Percentiles rank a stretch among this genome's conserved stretches.
Evolutionary conservation across 2,113 vertebrate species (phyloP).

Genomic region (Malurus melanocephalus): DNA sequence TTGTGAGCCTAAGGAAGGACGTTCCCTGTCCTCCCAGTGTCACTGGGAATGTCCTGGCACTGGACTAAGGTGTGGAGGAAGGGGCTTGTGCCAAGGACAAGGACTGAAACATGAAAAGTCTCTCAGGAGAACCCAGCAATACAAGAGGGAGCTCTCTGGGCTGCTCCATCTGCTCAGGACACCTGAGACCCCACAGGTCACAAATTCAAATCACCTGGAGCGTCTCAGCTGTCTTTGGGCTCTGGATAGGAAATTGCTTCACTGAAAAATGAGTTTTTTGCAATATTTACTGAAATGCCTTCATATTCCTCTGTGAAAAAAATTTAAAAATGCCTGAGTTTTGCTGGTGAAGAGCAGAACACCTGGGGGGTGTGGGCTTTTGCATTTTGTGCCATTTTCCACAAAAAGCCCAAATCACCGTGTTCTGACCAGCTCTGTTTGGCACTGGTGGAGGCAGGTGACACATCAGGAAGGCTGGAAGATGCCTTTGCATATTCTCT

Average conservation of each 20-base stretch:
- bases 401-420: rapidly evolving
- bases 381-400: background rate
- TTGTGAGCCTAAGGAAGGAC: background rate
- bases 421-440: background rate
- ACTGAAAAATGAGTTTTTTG: background rate
- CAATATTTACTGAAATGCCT: background rate
- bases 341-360: background rate
- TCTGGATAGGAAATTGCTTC: background rate
- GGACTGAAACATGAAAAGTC: background rate
- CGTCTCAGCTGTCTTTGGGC: background rate
- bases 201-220: background rate
- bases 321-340: background rate
- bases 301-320: background rate
- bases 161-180: background rate
- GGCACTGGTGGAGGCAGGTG: background rate
- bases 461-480: background rate
- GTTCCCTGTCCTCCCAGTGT: background rate
- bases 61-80: background rate
- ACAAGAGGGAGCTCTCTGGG: background rate
- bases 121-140: background rate
- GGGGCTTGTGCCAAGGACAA: background rate
- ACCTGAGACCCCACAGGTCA: background rate
- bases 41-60: background rate
- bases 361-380: background rate
- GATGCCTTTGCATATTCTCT: background rate